A percentile compares a stretch with the other conserved stretches of the same genome.
These are phyloP conservation scores for Chloroclysta siterata DNA, from an alignment of 2,888 invertebrate species.

Conservation along the genomic window DNA sequence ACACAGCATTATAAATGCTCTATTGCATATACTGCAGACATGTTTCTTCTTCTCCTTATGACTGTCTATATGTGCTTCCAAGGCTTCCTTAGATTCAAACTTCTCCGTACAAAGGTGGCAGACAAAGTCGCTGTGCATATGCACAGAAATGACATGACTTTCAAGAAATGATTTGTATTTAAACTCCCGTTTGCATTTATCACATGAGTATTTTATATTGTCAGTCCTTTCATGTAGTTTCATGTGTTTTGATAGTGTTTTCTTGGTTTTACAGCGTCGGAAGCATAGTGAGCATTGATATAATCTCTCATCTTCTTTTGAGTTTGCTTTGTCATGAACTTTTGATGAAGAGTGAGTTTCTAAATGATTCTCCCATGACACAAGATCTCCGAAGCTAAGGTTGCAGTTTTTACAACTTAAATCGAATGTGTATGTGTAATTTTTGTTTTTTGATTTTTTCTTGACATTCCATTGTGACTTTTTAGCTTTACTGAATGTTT, in stretches of 20 bases:
- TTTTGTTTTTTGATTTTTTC: conserved; percentile 3
- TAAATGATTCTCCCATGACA: conserved; percentile 9
- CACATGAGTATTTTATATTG: conserved; percentile 59
- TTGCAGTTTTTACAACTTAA: conserved; percentile 17
- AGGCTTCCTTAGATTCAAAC: conserved; percentile 69
- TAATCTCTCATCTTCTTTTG: conserved; percentile 37
- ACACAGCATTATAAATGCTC: conserved; percentile 80
- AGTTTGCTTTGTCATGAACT: neutral
- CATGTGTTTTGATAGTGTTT: conserved; percentile 62
- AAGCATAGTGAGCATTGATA: conserved; percentile 67
- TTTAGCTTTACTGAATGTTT: conserved; percentile 33
- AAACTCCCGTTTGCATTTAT: conserved; percentile 79
- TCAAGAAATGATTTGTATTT: conserved; percentile 82
- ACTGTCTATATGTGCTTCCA: conserved; percentile 74
- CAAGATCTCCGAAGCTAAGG: conserved; percentile 4
- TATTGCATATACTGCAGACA: conserved; percentile 75
- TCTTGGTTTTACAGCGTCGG: conserved; percentile 66
- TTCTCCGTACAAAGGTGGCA: conserved; percentile 76
- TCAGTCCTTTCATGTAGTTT: conserved; percentile 62
- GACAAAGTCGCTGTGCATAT: conserved; percentile 72
- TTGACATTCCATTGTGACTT: conserved; percentile 20
- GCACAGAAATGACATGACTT: conserved; percentile 77
- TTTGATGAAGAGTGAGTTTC: conserved; percentile 2
- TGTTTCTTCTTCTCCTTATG: conserved; percentile 78
- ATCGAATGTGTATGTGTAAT: neutral